Base-by-base conservation (phyloP, 1,140 invertebrate species). In the Paraescarpia echinospica region DNA sequence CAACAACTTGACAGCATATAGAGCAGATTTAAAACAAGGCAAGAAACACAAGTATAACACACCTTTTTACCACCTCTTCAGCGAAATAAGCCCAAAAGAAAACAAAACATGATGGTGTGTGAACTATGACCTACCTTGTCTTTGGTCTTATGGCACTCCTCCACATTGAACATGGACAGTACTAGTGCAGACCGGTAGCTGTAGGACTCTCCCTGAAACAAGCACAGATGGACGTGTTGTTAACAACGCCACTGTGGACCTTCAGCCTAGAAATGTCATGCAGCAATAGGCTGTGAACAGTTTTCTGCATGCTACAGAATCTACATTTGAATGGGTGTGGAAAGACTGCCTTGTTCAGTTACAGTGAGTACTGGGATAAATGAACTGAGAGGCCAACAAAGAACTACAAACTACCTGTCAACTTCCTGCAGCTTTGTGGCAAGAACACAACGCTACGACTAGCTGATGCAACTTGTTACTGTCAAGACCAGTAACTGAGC, bases 171-270 rank as follows among this genome's bases (percentile, higher is more conserved):
- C 94, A 99, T 98, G 91, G 97, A 97, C 90, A 99, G 96, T 92
- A 97, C 97, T 77, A 99, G 97, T 31, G 98, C 98, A 95, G 98
- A 97, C 93, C 98, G 98, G 96, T 97, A 99, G 94, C 97, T 98
- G 96, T 99, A 99, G 94, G 98, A 98, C 95, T 99, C 98, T 93
- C 98, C 98, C 97, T 98, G 95, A 91, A 33, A 91, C 34, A 91
- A 1, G 8, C 91, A 91, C 12, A 35, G 8, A 91, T 12, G n/a
- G 8, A 41, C 34, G 41, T 31, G 41, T 51, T 35, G 33, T 35
- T 27, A 91, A 2, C 33, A 8, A 91, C 91, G 41, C 12, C 41
- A 41, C 41, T 12, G 12, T 12, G n/a, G 35, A 90, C 89, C 33
- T 31, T 34, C 0, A 33, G 31, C 9, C 89, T 34, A 89, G 89